Percentiles rank a stretch among this genome's conserved stretches.
Conservation (phyloP, 1,140 invertebrate species). For the Protaetia brevitarsis region DNA sequence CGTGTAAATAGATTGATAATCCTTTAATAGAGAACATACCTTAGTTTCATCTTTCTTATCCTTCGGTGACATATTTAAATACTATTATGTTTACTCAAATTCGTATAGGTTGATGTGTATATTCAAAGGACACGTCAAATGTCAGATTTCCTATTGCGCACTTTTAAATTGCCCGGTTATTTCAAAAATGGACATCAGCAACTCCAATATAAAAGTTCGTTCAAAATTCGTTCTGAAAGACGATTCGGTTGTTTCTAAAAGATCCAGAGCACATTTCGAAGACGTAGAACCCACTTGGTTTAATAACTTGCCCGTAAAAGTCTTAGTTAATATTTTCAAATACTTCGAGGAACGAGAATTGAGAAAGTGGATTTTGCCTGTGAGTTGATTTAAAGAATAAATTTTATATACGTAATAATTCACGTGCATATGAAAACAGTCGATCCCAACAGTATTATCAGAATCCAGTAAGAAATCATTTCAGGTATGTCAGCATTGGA, state of each 20-base stretch:
- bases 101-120: not conserved
- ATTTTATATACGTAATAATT: no score
- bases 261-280: not conserved
- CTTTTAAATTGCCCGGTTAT: not conserved
- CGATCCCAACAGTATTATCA: no score
- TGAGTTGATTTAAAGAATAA: conserved; percentile 8
- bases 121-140: conserved; percentile 18
- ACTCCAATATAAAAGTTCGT: not conserved
- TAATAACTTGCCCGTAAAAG: conserved; percentile 24
- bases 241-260: not conserved
- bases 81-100: not conserved
- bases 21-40: conserved; percentile 21
- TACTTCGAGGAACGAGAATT: conserved; percentile 27
- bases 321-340: conserved; percentile 29
- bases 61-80: conserved; percentile 25
- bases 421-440: no score
- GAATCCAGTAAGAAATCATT: not conserved
- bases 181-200: not conserved
- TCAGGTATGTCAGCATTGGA: conserved; percentile 30
- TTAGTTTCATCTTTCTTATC: conserved; percentile 25
- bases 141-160: not conserved
- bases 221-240: conserved; percentile 4
- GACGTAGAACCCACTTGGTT: conserved; percentile 22
- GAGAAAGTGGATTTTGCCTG: conserved; percentile 23
- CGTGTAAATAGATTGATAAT: not conserved